A percentile compares a stretch with the other conserved stretches of the same genome.
Evolutionary conservation across 2,797 vertebrate species (phyloP).

Genomic region (Myiothlypis chrysogaster): DNA sequence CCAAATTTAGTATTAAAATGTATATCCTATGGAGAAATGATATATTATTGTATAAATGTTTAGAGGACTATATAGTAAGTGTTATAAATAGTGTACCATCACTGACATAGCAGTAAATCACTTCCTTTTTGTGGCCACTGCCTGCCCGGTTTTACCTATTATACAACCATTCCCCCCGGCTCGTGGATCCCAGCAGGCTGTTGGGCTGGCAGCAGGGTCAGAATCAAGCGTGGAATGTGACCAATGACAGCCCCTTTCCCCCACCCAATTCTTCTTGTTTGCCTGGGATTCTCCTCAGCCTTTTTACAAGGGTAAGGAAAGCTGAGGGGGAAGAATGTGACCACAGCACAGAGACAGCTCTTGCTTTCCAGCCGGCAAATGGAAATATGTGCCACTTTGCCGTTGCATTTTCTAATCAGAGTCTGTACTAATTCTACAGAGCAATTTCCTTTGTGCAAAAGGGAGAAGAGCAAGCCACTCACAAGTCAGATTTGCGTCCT

Average conservation of each 20-base stretch:
- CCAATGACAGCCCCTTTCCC: neutral
- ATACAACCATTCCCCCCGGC: neutral
- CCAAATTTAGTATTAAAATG: constrained; percentile 55
- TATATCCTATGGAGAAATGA: constrained; percentile 27
- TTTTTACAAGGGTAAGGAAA: neutral
- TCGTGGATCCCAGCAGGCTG: neutral
- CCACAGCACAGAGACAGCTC: neutral
- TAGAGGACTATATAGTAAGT: constrained; percentile 39
- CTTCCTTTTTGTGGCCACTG: constrained; percentile 28
- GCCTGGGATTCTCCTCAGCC: neutral
- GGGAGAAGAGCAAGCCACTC: neutral
- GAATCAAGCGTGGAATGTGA: neutral
- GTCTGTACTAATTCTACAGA: neutral
- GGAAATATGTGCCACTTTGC: neutral
- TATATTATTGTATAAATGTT: constrained; percentile 42
- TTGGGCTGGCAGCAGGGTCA: neutral
- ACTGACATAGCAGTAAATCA: constrained; percentile 50
- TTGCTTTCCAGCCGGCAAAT: neutral
- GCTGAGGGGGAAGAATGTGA: neutral
- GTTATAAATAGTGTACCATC: constrained; percentile 32
- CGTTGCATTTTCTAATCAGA: neutral
- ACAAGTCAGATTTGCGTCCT: neutral
- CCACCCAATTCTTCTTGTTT: neutral
- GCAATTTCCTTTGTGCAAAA: neutral
- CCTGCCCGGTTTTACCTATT: neutral